phyloP scores from a whole-genome alignment of 2,888 invertebrate genomes.

The Nineta flava region DNA sequence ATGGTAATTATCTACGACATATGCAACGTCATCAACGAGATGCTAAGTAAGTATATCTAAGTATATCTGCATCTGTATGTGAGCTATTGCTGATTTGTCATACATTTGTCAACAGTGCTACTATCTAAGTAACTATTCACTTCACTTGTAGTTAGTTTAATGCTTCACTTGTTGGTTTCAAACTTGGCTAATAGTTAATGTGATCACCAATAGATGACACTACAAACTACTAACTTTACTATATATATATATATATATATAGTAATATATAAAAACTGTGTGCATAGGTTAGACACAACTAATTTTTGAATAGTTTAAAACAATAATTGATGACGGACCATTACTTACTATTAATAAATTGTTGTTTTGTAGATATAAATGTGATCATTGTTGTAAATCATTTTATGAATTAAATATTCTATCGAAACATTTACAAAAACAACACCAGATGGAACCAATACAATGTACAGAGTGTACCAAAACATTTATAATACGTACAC shows the following conservation, averaged over 20 bases:
- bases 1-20: neutral
- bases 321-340: too few relatives aligned
- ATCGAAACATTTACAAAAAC: neutral
- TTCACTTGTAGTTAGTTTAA: too few relatives aligned
- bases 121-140: neutral
- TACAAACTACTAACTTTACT: too few relatives aligned
- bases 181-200: too few relatives aligned
- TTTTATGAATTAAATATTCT: neutral
- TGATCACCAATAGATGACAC: too few relatives aligned
- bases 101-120: neutral
- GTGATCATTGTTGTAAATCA: neutral
- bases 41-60: neutral
- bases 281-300: too few relatives aligned
- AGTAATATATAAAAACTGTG: too few relatives aligned
- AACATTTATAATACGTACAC: neutral
- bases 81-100: neutral
- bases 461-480: neutral
- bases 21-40: neutral
- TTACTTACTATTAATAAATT: too few relatives aligned
- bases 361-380: neutral
- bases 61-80: too few relatives aligned
- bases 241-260: too few relatives aligned
- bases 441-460: neutral
- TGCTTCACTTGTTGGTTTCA: too few relatives aligned
- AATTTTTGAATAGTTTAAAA: too few relatives aligned